Evolutionary conservation across 2,797 vertebrate species (phyloP).

Genomic region (Sebastes itinus): DNA sequence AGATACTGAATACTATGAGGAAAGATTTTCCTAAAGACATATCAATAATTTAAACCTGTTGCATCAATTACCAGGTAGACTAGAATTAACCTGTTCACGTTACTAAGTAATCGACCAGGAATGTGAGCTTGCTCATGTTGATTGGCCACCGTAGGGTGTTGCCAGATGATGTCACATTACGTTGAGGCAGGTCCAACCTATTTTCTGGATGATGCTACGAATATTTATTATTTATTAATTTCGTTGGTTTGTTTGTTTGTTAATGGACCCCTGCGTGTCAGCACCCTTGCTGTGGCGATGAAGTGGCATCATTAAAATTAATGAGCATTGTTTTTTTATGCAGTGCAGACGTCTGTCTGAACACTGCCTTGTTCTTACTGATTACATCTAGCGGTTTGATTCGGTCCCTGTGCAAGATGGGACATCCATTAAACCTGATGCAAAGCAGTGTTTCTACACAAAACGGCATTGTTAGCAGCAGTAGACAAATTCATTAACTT

Average conservation of each 20-base stretch:
- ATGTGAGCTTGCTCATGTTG: background rate
- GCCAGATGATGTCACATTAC: background rate
- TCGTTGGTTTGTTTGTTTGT: background rate
- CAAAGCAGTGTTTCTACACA: background rate
- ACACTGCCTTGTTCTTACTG: background rate
- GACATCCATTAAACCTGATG: background rate
- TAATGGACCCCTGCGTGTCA: background rate
- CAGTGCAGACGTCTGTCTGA: background rate
- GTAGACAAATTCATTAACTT: background rate
- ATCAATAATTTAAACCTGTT: no score
- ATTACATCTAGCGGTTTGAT: background rate
- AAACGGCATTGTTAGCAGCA: background rate
- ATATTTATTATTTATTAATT: background rate
- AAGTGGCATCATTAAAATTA: background rate
- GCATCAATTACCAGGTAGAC: no score
- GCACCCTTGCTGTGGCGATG: background rate
- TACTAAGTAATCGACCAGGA: background rate
- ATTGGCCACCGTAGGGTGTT: no score
- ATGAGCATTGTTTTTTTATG: background rate
- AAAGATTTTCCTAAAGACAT: no score
- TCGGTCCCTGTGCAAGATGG: background rate
- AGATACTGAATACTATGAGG: no score
- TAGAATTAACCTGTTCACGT: no score
- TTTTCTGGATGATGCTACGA: background rate
- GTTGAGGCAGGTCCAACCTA: background rate